These are phyloP conservation scores for Neoaliturus tenellus DNA, from an alignment of 2,888 invertebrate genomes.

Conservation along the genomic window DNA sequence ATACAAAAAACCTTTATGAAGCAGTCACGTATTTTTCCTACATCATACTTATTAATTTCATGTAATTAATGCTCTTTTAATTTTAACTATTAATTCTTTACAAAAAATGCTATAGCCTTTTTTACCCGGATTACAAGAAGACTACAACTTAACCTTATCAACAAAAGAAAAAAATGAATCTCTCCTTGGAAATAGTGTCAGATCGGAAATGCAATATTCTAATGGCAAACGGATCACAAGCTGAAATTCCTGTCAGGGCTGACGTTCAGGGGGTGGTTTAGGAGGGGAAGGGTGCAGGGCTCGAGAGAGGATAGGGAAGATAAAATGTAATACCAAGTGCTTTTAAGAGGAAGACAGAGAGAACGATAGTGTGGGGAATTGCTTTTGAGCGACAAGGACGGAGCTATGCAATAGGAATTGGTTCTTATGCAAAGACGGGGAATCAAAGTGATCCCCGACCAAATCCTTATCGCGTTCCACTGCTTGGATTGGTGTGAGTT, in stretches of 20 bases:
- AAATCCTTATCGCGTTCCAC: constrained; percentile 58
- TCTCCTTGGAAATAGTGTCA: neutral
- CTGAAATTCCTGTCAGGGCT: constrained; percentile 38
- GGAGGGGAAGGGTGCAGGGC: constrained; percentile 23
- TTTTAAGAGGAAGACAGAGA: constrained; percentile 55
- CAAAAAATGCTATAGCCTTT: too few species aligned
- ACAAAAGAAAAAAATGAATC: too few species aligned
- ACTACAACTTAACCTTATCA: too few species aligned
- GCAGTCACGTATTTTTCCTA: too few species aligned
- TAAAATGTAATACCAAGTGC: constrained; percentile 60
- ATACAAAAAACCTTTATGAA: too few species aligned
- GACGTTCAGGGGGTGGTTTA: neutral
- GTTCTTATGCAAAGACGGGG: constrained; percentile 60
- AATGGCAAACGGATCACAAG: constrained; percentile 48
- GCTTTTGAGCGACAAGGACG: constrained; percentile 51
- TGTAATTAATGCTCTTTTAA: too few species aligned
- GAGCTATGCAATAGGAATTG: constrained; percentile 60
- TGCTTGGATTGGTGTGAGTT: neutral
- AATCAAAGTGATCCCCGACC: constrained; percentile 58
- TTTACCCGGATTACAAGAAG: too few species aligned
- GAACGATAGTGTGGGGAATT: constrained; percentile 47
- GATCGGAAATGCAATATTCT: constrained; percentile 48
- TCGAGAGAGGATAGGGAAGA: constrained; percentile 50
- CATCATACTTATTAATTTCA: too few species aligned
- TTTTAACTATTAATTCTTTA: too few species aligned